phyloP scores from a whole-genome alignment of 2,113 vertebrate genomes.

The Tinamus guttatus region DNA sequence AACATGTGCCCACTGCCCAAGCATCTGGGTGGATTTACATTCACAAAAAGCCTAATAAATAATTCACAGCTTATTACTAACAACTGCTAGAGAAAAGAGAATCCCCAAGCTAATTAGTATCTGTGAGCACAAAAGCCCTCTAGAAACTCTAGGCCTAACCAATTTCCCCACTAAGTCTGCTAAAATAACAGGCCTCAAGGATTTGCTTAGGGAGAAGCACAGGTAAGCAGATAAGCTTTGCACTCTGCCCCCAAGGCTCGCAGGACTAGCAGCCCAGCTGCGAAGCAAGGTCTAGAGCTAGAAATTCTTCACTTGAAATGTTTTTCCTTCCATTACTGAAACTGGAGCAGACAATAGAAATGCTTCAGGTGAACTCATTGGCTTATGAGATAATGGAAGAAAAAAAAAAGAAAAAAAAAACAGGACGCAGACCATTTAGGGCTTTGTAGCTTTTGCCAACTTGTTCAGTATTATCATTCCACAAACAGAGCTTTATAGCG shows the following conservation, averaged over 20 bases:
- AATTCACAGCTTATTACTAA: constrained; percentile 8
- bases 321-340: neutral
- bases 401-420: neutral
- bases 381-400: constrained; percentile 9
- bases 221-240: neutral
- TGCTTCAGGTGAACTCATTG: constrained; percentile 29
- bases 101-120: neutral
- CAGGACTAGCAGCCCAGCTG: neutral
- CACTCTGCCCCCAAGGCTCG: neutral
- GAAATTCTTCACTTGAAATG: neutral
- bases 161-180: neutral
- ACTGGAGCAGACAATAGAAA: constrained; percentile 1
- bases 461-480: neutral
- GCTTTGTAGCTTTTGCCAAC: constrained; percentile 4
- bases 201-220: neutral
- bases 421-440: neutral
- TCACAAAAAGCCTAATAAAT: constrained; percentile 13
- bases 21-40: neutral
- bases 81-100: constrained; percentile 32
- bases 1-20: neutral
- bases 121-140: neutral
- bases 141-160: neutral
- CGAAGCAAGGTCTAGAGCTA: neutral
- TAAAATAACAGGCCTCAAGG: neutral
- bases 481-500: constrained; percentile 42